These are phyloP conservation scores for Nematopogon swammerdamellus DNA, from an alignment of 2,888 invertebrate species.

Conservation along the genomic window DNA sequence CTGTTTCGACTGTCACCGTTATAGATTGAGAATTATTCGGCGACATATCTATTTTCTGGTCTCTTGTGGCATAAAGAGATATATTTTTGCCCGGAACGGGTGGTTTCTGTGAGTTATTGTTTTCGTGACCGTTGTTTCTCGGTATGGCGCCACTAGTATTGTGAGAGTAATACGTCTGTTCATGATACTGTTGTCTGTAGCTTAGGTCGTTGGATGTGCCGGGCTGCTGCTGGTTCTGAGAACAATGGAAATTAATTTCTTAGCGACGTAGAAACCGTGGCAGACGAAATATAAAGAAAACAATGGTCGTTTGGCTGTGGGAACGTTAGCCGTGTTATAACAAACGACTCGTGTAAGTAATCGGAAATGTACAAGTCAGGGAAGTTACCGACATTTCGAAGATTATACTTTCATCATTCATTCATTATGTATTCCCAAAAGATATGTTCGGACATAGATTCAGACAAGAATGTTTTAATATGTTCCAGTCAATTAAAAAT, in stretches of 20 bases:
- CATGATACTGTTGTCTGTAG: conserved; percentile 48
- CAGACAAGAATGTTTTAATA: no score
- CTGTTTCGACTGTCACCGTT: conserved; percentile 58
- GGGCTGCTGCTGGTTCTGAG: conserved; percentile 47
- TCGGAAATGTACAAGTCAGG: not conserved
- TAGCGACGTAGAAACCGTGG: not conserved
- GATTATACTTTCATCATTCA: no score
- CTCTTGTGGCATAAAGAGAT: conserved; percentile 18
- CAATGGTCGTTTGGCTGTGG: not conserved
- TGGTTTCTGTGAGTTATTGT: conserved; percentile 30
- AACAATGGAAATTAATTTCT: conserved; percentile 9
- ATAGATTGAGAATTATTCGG: conserved; percentile 47
- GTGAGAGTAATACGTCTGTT: conserved; percentile 51
- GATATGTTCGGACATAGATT: no score
- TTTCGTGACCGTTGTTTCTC: conserved; percentile 36
- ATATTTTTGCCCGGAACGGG: conserved; percentile 46
- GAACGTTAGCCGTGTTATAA: not conserved
- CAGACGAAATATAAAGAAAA: not conserved
- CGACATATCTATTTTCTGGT: conserved; percentile 29
- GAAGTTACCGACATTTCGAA: no score
- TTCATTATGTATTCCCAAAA: no score
- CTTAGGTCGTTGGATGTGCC: conserved; percentile 39
- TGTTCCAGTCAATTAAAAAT: no score
- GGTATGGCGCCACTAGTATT: conserved; percentile 34
- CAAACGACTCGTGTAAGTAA: not conserved